Base-by-base conservation (phyloP, 92 coral and sea anemone species). In the Hydrozoanthus gracilis region DNA sequence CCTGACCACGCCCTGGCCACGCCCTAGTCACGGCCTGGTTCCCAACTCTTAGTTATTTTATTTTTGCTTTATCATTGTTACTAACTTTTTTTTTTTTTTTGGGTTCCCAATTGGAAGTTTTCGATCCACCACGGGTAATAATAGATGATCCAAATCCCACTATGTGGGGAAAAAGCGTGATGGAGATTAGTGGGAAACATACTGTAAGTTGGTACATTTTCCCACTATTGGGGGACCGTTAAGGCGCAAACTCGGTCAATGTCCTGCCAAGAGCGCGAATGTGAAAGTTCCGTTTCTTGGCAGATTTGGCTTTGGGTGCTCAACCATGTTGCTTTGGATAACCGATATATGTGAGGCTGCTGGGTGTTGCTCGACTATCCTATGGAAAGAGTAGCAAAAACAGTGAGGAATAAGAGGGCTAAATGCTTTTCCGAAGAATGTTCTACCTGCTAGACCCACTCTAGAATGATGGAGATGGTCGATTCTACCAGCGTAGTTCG, bases 1-100 rank as follows among this genome's bases (percentile, higher is more conserved):
- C 69, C 69, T 71, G 75, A 17, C 75, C 75, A 70, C 75, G 75
- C 71, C 71, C 71, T 66, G 27, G 71, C 71, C 71, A 66, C 71
- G 71, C 75, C 75, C 75, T 70, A 70, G 75, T 70, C 75, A 70
- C 75, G 75, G 75, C 75, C 75, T 70, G 75, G 4, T 70, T 70
- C 3, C 73, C 73, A 68, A 68, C 44, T 68, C 73, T 62, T 62
- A 14, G 68, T 62, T 54, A 54, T 54, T 54, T 54, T 54, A 54
- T 62, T 62, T 62, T 62, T 62, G 68, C 68, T 62, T 62, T 62
- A 62, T 54, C 60, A 54, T 54, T 54, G 60, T 54, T 54, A 62
- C 60, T 54, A 62, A 62, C 4, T 62, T 62, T 62, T 62, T 62
- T 62, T 70, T 70, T 70, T 66, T 44, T 5, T 71, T 69, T 15